A percentile compares a stretch with the other conserved stretches of the same genome.
These are phyloP conservation scores for Merluccius polli DNA, from an alignment of 2,797 vertebrate species.

Conservation along the genomic window DNA sequence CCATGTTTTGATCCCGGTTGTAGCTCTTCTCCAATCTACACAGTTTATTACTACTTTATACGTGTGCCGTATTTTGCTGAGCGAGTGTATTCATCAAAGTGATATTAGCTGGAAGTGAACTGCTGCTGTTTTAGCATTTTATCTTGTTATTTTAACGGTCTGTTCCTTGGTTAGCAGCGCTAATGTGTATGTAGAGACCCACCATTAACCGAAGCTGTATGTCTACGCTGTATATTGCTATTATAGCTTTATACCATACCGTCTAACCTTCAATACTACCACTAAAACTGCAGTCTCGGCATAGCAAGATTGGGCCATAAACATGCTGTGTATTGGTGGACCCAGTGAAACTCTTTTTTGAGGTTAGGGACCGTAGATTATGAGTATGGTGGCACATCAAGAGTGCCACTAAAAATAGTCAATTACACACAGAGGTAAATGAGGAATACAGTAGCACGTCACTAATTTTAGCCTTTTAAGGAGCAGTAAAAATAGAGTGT, in stretches of 20 bases:
- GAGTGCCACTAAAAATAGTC: neutral
- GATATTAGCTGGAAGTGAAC: neutral
- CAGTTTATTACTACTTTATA: neutral
- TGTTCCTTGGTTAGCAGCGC: neutral
- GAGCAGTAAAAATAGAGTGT: neutral
- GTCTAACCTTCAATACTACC: neutral
- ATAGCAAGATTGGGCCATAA: neutral
- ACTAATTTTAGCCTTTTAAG: neutral
- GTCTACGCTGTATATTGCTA: neutral
- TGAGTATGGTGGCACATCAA: neutral
- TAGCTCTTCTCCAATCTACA: neutral
- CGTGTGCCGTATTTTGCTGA: neutral
- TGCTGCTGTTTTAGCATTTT: neutral
- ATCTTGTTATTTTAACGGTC: neutral
- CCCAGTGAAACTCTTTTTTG: neutral
- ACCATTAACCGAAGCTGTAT: neutral
- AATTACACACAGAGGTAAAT: neutral
- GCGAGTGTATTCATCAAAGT: neutral
- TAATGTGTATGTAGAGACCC: neutral
- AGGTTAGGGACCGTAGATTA: neutral
- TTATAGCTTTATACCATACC: neutral
- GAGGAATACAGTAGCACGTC: neutral
- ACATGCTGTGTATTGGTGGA: neutral
- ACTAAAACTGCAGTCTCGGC: neutral
- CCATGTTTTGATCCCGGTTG: constrained; percentile 3